Conservation (phyloP, 2,888 invertebrate genomes). For the Tachina grossa region DNA sequence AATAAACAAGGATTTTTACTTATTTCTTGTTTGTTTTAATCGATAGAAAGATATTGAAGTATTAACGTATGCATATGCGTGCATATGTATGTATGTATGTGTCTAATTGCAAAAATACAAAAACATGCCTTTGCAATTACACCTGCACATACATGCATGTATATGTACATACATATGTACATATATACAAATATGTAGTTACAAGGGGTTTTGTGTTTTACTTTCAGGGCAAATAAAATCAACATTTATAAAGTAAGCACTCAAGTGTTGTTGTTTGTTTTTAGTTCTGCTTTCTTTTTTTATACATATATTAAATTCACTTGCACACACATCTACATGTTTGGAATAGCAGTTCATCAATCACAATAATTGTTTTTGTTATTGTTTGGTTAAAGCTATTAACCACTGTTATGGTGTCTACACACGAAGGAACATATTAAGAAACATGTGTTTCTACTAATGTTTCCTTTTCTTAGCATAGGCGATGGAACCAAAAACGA, state of each 20-base stretch:
- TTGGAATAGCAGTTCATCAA: constrained; percentile 40
- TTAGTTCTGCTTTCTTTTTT: neutral
- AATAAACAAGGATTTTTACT: neutral
- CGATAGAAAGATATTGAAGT: neutral
- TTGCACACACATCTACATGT: neutral
- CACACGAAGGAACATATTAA: too few species aligned
- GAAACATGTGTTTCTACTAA: too few species aligned
- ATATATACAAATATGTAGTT: neutral
- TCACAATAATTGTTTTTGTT: constrained; percentile 41
- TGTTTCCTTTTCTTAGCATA: too few species aligned
- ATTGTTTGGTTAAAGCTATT: constrained; percentile 33
- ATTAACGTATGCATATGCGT: neutral
- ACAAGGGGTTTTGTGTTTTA: constrained; percentile 16
- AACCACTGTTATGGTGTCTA: neutral
- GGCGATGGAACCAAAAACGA: too few species aligned
- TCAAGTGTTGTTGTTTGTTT: constrained; percentile 1
- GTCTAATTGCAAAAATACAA: neutral
- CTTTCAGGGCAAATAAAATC: constrained; percentile 7
- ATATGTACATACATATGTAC: neutral
- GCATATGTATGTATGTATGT: neutral
- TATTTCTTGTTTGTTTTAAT: neutral
- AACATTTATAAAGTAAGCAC: constrained; percentile 5
- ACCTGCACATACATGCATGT: neutral
- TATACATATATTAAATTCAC: constrained; percentile 1
- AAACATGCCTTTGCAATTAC: constrained; percentile 13